Base-by-base conservation (phyloP, 2,888 invertebrate genomes). In the Drosophila falleni region DNA sequence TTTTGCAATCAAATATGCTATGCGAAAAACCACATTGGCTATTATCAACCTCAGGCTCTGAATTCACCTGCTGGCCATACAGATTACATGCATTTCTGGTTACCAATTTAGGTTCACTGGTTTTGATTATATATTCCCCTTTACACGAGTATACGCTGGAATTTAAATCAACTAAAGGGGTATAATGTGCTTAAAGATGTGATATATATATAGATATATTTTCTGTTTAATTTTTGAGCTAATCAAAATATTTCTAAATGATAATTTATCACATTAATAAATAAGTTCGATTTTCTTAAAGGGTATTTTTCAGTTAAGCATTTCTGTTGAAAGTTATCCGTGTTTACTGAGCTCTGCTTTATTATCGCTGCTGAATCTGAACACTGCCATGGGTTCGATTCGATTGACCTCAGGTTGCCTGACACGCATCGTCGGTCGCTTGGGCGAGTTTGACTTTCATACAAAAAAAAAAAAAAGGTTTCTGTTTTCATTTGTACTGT, bases 1-100 rank as follows among this genome's bases (percentile, higher is more conserved):
- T 70, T 77, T 64, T 31, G 49, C 69, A 77, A 80, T 80, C 77
- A 80, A 80, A 72, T 55, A 64, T 75, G 62, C 71, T 41, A 70
- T 23, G 16, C 23, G 16, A 37, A 39, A 35, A 62, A 46, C 64
- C 54, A 19, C 47, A 46, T 9, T 61, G 47, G 19, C 46, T 16
- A 29, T 61, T 46, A 50, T 42, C 33, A 58, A 54, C 15, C 41
- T 23, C 44, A 26, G 37, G 13, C 44, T 44, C 13, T 11, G 26
- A 3, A 26, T 44, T 33, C 29, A 19, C n/a, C 19, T 67, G 47
- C 6, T 44, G 39, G 56, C 11, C 16, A 59, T 37, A 10, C 50
- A 16, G 39, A 49, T 44, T 56, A 26, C 51, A 60, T 44, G 44
- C 55, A 41, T 16, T 62, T 60, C 58, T 53, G 63, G 59, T 54